Evolutionary conservation across 2,888 invertebrate species (phyloP).

Genomic region (Carcina quercana): DNA sequence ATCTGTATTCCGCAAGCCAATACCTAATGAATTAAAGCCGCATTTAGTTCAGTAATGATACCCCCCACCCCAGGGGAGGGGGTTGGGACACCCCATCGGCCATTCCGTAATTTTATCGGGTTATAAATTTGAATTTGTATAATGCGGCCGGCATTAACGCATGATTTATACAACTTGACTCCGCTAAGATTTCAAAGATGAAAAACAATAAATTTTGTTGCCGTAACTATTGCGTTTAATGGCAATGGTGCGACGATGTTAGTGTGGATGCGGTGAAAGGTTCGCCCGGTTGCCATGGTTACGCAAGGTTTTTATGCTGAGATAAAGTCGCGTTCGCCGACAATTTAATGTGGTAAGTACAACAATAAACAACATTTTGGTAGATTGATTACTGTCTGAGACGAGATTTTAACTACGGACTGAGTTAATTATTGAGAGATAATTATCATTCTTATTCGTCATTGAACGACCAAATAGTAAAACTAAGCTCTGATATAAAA

Average conservation of each 20-base stretch:
- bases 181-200: conserved; percentile 74
- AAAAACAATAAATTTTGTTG: conserved; percentile 73
- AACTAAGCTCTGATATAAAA: too few relatives aligned
- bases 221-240: conserved; percentile 70
- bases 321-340: too few relatives aligned
- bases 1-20: conserved; percentile 24
- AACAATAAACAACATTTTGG: too few relatives aligned
- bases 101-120: conserved; percentile 74
- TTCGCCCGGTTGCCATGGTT: too few relatives aligned
- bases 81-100: conserved; percentile 45
- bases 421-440: too few relatives aligned
- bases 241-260: conserved; percentile 30
- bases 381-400: too few relatives aligned
- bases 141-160: conserved; percentile 69
- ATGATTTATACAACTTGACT: conserved; percentile 74
- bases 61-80: conserved; percentile 27
- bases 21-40: conserved; percentile 61
- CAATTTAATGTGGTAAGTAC: too few relatives aligned
- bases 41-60: conserved; percentile 49
- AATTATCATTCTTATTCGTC: too few relatives aligned
- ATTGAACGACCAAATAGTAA: too few relatives aligned
- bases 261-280: conserved; percentile 38
- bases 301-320: too few relatives aligned
- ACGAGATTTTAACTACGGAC: too few relatives aligned
- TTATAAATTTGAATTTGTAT: conserved; percentile 76